phyloP scores from a whole-genome alignment of 2,888 invertebrate genomes.

The Toxonevra muliebris region DNA sequence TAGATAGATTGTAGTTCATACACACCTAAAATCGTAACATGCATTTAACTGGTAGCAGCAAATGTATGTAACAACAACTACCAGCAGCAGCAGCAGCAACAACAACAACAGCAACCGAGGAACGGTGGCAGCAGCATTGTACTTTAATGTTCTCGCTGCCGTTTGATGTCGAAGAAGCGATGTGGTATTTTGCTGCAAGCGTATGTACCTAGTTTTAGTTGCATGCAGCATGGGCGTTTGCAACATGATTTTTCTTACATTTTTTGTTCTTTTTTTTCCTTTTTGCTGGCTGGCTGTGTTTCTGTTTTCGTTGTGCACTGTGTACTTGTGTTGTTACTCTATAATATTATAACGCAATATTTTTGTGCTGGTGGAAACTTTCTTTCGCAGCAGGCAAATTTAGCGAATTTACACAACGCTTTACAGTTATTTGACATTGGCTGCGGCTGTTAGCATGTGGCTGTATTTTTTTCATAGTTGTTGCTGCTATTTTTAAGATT shows the following conservation, averaged over 20 bases:
- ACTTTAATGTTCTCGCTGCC: conserved; percentile 31
- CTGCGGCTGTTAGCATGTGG: background rate
- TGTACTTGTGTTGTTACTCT: background rate
- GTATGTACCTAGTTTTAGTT: conserved; percentile 11
- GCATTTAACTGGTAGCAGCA: too few relatives aligned
- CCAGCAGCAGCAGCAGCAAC: too few relatives aligned
- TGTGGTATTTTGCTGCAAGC: conserved; percentile 33
- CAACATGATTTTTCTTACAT: conserved; percentile 4
- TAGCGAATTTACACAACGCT: conserved; percentile 21
- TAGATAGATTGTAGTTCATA: too few relatives aligned
- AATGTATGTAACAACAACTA: too few relatives aligned
- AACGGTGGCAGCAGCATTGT: conserved; percentile 25
- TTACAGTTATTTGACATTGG: conserved; percentile 6
- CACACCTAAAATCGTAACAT: too few relatives aligned
- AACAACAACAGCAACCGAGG: too few relatives aligned
- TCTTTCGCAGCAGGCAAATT: conserved; percentile 4
- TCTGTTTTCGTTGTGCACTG: background rate
- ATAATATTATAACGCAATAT: too few relatives aligned
- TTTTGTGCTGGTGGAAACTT: background rate
- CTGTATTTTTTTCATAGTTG: background rate
- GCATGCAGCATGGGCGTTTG: conserved; percentile 13
- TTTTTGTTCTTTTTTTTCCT: background rate
- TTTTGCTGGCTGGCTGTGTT: background rate
- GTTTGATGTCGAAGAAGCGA: conserved; percentile 42
- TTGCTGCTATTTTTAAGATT: background rate